Evolutionary conservation across 2,888 invertebrate species (phyloP), one percentile per base, ranked within the genome.

Genomic region (Cantharis nigra): DNA sequence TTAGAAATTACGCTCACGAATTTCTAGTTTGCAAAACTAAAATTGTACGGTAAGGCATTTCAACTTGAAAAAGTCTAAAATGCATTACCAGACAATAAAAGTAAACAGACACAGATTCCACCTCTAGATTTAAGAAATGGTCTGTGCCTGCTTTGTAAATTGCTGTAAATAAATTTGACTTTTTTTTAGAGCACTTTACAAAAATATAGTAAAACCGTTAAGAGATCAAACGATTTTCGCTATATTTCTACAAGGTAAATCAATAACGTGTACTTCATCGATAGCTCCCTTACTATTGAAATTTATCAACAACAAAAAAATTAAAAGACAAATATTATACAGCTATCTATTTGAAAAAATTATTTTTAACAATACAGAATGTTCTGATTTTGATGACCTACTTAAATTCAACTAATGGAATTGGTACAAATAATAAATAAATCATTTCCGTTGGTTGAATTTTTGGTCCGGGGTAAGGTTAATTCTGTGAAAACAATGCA

Each of bases 41-140:
- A 70, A 78, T 64, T 33, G 64, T 28, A 71, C 33, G 62, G 65
- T 74, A 74, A 77, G 62, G 20, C 20, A 84, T 86, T 62, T 69
- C 5, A 9, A 65, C 13, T 16, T 23, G 13, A 18, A 13, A 10
- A 70, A 23, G n/a, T 70, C 7, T 18, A 16, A 49, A 49, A 30
- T 69, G 18, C 28, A 69, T 30, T 70, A 18, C 11, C 28, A 28
- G 10, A 14, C 33, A 67, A 67, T 18, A 65, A 62, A 20, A 69
- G 63, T n/a, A n/a, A 65, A 89, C 89, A 91, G 90, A 86, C 90
- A 91, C 90, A 91, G 90, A 91, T 87, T 91, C 90, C 89, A 91
- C 87, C 89, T 88, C 90, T 87, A 78, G 80, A 70, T 71, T 74
- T 71, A 82, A 89, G 90, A 90, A 90, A 88, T 91, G 89, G 90